Conservation (phyloP, 2,888 invertebrate genomes). For the Ametastegia equiseti region DNA sequence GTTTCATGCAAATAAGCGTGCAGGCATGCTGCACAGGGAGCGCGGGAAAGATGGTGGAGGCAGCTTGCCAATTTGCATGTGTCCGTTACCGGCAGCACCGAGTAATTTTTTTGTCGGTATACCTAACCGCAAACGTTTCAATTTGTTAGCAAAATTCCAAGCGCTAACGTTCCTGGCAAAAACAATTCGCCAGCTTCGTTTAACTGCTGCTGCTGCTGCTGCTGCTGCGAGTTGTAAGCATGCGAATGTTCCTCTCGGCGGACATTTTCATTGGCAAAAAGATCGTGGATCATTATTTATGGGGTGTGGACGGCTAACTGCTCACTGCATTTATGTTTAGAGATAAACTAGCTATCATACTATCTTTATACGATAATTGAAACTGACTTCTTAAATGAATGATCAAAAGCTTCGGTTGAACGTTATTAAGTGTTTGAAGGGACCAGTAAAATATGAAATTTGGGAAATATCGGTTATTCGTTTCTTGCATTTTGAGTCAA, state of each 20-base stretch:
- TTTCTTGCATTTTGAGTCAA: no score
- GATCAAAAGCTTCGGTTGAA: no score
- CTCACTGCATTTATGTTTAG: neutral
- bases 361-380: neutral
- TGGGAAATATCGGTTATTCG: no score
- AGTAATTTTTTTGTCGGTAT: slow-evolving; percentile 27
- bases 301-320: neutral
- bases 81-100: slow-evolving; percentile 38
- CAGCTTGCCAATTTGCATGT: slow-evolving; percentile 58
- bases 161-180: slow-evolving; percentile 1
- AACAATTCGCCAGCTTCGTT: neutral
- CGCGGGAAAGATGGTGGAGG: slow-evolving; percentile 47
- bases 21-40: slow-evolving; percentile 13
- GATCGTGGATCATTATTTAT: neutral
- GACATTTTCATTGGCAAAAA: slow-evolving; percentile 11
- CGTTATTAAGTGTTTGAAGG: no score
- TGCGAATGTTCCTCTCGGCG: slow-evolving; percentile 9
- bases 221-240: no score
- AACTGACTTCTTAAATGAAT: neutral
- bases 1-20: slow-evolving; percentile 58
- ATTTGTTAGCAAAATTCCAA: slow-evolving; percentile 45
- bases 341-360: neutral
- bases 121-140: slow-evolving; percentile 45
- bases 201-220: slow-evolving; percentile 10
- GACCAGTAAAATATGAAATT: no score